Percentiles rank a stretch among this genome's conserved stretches.
These are phyloP conservation scores for Amphipoea oculea DNA, from an alignment of 2,888 invertebrate species.

Conservation along the genomic window DNA sequence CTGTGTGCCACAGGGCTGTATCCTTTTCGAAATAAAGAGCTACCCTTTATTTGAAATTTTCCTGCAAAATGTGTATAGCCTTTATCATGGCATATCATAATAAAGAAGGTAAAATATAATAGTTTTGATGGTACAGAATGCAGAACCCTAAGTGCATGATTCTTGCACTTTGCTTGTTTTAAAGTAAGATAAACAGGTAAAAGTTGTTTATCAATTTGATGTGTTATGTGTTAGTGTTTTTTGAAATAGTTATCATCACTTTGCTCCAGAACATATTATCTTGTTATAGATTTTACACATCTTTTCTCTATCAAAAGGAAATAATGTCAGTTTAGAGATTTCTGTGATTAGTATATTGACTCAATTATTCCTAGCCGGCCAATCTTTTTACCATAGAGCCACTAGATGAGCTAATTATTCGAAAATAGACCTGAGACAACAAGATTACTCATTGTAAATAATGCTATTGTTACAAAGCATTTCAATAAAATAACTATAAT, in stretches of 20 bases:
- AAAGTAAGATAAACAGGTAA: neutral
- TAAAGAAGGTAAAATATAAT: neutral
- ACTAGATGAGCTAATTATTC: neutral
- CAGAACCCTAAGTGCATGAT: neutral
- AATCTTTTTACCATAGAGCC: neutral
- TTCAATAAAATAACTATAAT: neutral
- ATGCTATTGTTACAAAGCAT: neutral
- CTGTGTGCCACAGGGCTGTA: neutral
- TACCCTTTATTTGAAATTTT: neutral
- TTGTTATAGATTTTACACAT: neutral
- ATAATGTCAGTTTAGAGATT: neutral
- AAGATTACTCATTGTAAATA: constrained; percentile 10
- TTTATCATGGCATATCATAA: neutral
- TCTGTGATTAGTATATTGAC: neutral
- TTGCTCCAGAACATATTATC: neutral
- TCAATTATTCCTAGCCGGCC: neutral
- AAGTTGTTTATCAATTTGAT: constrained; percentile 27
- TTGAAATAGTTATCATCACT: constrained; percentile 7
- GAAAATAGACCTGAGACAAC: neutral
- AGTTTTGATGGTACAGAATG: neutral
- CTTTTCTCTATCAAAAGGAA: constrained; percentile 6
- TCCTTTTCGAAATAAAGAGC: neutral
- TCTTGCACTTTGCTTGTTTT: neutral
- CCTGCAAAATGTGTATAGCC: neutral
- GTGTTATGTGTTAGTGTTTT: neutral